Conservation (phyloP, 1,140 invertebrate species). For the Ips typographus region DNA sequence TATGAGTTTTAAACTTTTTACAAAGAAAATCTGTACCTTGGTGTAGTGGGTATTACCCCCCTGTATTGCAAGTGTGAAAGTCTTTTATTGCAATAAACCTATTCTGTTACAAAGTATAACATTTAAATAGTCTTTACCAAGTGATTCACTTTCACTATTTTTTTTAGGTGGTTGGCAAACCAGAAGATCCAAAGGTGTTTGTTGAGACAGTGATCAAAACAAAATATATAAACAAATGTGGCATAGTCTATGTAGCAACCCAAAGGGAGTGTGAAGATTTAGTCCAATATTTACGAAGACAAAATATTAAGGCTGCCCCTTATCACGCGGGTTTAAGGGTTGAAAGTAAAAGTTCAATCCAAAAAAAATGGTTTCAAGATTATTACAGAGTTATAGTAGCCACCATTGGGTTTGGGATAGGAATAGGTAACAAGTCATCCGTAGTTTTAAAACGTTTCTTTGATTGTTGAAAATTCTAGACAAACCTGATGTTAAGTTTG, state of each 20-base stretch:
- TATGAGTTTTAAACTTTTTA: too few relatives aligned
- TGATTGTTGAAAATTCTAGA: conserved; percentile 55
- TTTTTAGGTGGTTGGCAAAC: too few relatives aligned
- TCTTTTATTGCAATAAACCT: too few relatives aligned
- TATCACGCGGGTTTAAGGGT: conserved; percentile 92
- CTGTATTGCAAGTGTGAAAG: too few relatives aligned
- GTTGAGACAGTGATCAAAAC: too few relatives aligned
- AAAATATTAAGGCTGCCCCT: conserved; percentile 69
- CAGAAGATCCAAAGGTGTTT: too few relatives aligned
- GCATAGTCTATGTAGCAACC: conserved; percentile 96
- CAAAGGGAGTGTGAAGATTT: conserved; percentile 87
- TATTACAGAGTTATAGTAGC: conserved; percentile 65
- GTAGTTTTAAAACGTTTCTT: too few relatives aligned
- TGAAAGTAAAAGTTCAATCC: conserved; percentile 66
- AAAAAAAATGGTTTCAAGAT: conserved; percentile 83
- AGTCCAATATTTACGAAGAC: conserved; percentile 62
- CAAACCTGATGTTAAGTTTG: conserved; percentile 91
- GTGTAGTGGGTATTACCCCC: too few relatives aligned
- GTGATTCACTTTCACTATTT: too few relatives aligned
- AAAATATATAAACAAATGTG: conserved; percentile 47
- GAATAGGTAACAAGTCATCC: conserved; percentile 60
- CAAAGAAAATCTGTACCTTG: too few relatives aligned
- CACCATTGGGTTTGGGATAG: conserved; percentile 98
- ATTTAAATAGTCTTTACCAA: too few relatives aligned
- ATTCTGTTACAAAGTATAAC: too few relatives aligned